Evolutionary conservation across 1,140 invertebrate species (phyloP).

Genomic region (Gerris buenoi): DNA sequence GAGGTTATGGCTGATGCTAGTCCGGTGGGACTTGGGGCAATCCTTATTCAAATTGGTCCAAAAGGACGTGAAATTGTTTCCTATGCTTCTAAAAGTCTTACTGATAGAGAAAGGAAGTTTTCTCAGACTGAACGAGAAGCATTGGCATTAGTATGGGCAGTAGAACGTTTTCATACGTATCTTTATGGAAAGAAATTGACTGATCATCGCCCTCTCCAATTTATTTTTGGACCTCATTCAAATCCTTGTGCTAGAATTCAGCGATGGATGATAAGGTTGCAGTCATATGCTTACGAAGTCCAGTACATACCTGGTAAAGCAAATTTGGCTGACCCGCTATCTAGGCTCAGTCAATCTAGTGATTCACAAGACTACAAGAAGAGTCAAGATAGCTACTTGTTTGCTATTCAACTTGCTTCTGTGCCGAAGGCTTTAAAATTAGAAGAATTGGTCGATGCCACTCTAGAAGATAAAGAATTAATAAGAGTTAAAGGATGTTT

Average conservation of each 20-base stretch:
- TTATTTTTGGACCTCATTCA: background rate
- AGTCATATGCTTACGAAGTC: background rate
- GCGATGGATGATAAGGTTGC: background rate
- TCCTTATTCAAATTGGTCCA: background rate
- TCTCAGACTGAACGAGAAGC: background rate
- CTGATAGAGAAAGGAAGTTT: background rate
- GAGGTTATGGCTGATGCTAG: background rate
- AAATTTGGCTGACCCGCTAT: background rate
- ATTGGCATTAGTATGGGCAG: background rate
- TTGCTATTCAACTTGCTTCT: background rate
- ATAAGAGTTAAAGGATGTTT: background rate
- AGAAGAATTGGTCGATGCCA: background rate
- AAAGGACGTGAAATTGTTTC: background rate
- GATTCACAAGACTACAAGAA: background rate
- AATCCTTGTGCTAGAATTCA: background rate
- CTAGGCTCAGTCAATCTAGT: background rate
- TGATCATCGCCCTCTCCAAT: background rate
- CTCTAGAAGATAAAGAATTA: background rate
- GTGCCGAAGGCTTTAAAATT: background rate
- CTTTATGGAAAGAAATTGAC: background rate
- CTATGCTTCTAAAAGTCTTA: background rate
- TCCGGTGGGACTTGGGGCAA: background rate
- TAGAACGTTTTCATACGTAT: background rate
- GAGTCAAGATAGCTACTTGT: background rate
- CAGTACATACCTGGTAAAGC: background rate